phyloP scores from a whole-genome alignment of 2,797 vertebrate genomes.

The Clarias platycephalus region DNA sequence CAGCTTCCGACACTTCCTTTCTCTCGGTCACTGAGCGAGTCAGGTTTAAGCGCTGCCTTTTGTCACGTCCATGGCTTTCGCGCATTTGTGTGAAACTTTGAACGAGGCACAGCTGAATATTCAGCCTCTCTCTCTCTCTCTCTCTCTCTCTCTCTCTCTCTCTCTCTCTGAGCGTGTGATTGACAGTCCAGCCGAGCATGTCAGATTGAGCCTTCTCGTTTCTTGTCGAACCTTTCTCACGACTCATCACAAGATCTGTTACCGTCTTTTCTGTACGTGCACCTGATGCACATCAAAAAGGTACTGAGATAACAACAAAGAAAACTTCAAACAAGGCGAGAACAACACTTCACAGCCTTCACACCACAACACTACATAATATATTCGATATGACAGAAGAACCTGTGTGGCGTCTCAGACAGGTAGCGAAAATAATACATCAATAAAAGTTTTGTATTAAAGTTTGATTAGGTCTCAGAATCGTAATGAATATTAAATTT shows the following conservation, averaged over 20 bases:
- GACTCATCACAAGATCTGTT: slow-evolving; percentile 43
- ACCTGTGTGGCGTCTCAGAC: background rate
- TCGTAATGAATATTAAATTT: background rate
- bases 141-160: slow-evolving; percentile 35
- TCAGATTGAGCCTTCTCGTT: slow-evolving; percentile 14
- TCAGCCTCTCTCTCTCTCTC: background rate
- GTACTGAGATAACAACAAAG: slow-evolving; percentile 13
- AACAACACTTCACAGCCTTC: slow-evolving; percentile 31
- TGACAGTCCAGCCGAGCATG: slow-evolving; percentile 6
- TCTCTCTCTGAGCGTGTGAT: slow-evolving; percentile 16
- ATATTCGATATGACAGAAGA: slow-evolving; percentile 29
- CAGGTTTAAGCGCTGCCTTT: background rate
- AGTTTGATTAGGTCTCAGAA: background rate
- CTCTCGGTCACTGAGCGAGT: background rate
- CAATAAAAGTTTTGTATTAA: background rate
- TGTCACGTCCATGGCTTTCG: slow-evolving; percentile 17
- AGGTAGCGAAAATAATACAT: slow-evolving; percentile 3
- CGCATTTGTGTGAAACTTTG: slow-evolving; percentile 11
- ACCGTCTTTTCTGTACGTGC: slow-evolving; percentile 25
- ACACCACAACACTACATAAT: slow-evolving; percentile 30
- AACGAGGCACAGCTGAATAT: background rate
- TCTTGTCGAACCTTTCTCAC: slow-evolving; percentile 35
- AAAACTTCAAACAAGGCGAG: slow-evolving; percentile 45
- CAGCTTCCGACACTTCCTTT: background rate
- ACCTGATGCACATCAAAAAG: slow-evolving; percentile 40